Base-by-base conservation (phyloP, 2,113 vertebrate genomes). In the Zapornia atra region DNA sequence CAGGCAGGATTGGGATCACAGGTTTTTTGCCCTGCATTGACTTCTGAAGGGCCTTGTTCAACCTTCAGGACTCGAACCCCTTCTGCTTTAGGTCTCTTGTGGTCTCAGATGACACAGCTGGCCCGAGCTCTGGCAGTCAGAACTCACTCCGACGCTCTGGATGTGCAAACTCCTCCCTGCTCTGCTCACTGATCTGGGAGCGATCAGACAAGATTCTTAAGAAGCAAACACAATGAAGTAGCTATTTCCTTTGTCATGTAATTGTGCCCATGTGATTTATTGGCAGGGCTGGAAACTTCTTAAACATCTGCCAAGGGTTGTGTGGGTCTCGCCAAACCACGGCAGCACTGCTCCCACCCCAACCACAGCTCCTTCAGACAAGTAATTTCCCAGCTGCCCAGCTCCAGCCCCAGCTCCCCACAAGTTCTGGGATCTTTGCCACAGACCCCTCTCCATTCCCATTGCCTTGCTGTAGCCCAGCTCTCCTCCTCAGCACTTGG, bases 181-280 rank as follows among this genome's bases (percentile, higher is more conserved):
- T 90, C 88, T 22, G 15, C 42, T 34, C 50, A 33, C 18, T 4
- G 69, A 66, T 68, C 3, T 15, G 10, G 56, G 7, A 36, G 83
- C 0, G 0, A 84, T 12, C 69, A 80, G 60, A 69, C 6, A 34
- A 33, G 54, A 54, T 92, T 92, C 95, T 88, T 15, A 33, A 92
- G 64, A 90, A 86, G 34, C 78, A 78, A 86, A 86, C 3, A 2
- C 24, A 86, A 54, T 34, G 46, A 71, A 82, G 90, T 90, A 72
- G 86, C 83, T 78, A 46, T 91, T 97, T 94, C 88, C 88, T 95
- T 92, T 92, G 91, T 46, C 76, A 66, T 95, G 54, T 59, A 57
- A 80, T 92, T 59, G 8, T 0, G 4, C 36, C 57, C 31, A 18
- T 17, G 68, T 84, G 81, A 59, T 82, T 89, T 91, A 89, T 89